Percentiles rank a stretch among this genome's conserved stretches.
Evolutionary conservation across 1,140 invertebrate species (phyloP).

Genomic region (Bombus polaris): DNA sequence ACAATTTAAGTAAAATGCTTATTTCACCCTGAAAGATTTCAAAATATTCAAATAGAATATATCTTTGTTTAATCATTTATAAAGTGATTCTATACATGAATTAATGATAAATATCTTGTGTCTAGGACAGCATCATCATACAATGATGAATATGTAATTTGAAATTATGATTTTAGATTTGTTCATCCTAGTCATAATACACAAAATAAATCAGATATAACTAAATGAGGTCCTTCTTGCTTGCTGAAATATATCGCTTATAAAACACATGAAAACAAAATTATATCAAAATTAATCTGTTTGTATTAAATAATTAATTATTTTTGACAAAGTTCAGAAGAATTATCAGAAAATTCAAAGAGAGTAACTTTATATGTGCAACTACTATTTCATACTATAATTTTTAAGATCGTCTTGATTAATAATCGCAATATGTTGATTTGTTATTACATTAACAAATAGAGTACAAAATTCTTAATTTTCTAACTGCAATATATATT

Average conservation of each 20-base stretch:
- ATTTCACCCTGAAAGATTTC: not conserved
- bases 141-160: not conserved
- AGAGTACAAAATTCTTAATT: not conserved
- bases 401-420: not conserved
- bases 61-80: not conserved
- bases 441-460: not conserved
- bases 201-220: conserved; percentile 3
- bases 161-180: not conserved
- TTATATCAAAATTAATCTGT: conserved; percentile 9
- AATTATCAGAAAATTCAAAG: not conserved
- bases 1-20: not conserved
- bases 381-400: no score
- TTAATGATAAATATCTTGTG: not conserved
- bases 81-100: not conserved
- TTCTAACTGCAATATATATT: not conserved
- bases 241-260: conserved; percentile 26
- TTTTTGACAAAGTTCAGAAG: not conserved
- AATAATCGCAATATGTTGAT: not conserved
- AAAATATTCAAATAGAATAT: not conserved
- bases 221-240: conserved; percentile 1
- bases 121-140: not conserved
- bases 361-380: not conserved
- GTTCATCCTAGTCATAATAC: not conserved
- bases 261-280: conserved; percentile 30
- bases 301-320: not conserved